Conservation (phyloP, 2,797 vertebrate genomes). For the Anguilla pacifica region DNA sequence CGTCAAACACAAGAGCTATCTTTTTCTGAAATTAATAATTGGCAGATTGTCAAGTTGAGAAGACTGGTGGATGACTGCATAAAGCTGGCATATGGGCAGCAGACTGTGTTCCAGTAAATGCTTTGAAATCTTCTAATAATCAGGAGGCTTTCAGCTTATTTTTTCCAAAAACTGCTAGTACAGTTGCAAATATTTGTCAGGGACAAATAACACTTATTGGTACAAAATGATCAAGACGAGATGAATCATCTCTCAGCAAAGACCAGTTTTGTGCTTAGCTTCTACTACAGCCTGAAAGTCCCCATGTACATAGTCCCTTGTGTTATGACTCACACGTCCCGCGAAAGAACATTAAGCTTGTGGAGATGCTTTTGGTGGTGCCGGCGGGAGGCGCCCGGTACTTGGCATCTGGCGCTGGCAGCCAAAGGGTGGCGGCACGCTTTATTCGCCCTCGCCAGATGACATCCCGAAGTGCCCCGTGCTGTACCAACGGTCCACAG, state of each 20-base stretch:
- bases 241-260: background rate
- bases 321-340: background rate
- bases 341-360: background rate
- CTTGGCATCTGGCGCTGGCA: background rate
- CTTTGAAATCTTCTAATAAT: too few relatives aligned
- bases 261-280: constrained; percentile 6
- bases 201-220: too few relatives aligned
- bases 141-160: too few relatives aligned
- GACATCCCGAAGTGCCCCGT: constrained; percentile 39
- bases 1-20: constrained; percentile 44
- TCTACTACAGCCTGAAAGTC: constrained; percentile 9
- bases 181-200: too few relatives aligned
- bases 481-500: constrained; percentile 40
- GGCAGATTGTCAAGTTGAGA: constrained; percentile 1
- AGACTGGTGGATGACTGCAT: too few relatives aligned
- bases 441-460: constrained; percentile 31
- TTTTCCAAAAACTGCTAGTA: too few relatives aligned
- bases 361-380: background rate
- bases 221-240: too few relatives aligned
- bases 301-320: background rate
- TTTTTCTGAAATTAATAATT: constrained; percentile 43
- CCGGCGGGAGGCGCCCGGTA: background rate
- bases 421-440: background rate
- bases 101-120: too few relatives aligned
- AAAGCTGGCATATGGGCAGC: too few relatives aligned